A percentile compares a stretch with the other conserved stretches of the same genome.
Conservation (phyloP, 2,113 vertebrate species). For the Cinclus cinclus region DNA sequence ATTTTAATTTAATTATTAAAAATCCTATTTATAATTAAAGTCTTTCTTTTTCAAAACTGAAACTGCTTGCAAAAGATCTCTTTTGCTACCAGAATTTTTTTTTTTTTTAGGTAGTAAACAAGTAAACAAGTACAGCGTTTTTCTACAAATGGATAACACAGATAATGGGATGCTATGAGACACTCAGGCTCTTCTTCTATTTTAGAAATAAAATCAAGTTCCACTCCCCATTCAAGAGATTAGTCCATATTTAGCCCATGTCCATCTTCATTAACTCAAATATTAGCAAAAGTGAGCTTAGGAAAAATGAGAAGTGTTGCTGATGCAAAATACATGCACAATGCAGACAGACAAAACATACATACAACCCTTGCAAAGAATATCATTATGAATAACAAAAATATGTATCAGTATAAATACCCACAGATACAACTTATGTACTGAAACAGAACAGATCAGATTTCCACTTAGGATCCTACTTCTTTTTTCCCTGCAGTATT, state of each 20-base stretch:
- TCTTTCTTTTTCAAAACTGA: background rate
- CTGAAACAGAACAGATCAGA: background rate
- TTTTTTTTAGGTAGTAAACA: background rate
- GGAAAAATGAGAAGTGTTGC: slow-evolving; percentile 7
- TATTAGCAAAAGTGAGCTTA: slow-evolving; percentile 30
- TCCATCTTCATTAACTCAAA: slow-evolving; percentile 20
- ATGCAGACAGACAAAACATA: background rate
- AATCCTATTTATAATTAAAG: background rate
- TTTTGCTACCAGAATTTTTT: background rate
- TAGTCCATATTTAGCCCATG: slow-evolving; percentile 2
- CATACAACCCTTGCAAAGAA: background rate
- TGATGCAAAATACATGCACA: background rate
- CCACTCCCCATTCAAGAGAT: background rate
- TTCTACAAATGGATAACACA: slow-evolving; percentile 26
- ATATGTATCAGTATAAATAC: background rate
- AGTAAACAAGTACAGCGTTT: slow-evolving; percentile 1
- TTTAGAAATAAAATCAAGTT: slow-evolving; percentile 40
- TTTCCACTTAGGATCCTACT: background rate
- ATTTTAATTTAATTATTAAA: background rate
- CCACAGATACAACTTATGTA: background rate
- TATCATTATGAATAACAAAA: background rate
- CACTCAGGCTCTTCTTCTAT: slow-evolving; percentile 10
- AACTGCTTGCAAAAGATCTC: background rate
- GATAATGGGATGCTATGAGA: slow-evolving; percentile 32
- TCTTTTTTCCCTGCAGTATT: slow-evolving; percentile 14